Conservation (phyloP, 2,113 vertebrate genomes). For the Triplophysa siluroides region DNA sequence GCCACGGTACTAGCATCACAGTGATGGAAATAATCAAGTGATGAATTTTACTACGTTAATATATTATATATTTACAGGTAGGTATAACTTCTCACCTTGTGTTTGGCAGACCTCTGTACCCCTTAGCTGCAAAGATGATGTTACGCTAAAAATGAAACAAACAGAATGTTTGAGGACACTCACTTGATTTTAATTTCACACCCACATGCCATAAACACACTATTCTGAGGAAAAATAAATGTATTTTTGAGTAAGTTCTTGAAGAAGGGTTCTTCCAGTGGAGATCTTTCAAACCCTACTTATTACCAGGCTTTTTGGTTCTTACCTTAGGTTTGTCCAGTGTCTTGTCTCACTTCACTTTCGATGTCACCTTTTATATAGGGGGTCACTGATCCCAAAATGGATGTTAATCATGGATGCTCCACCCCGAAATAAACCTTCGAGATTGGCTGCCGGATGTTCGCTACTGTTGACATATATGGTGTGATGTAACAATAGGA, state of each 20-base stretch:
- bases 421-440: conserved; percentile 27
- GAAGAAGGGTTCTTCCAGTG: background rate
- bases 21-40: background rate
- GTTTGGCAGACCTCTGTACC: conserved; percentile 9
- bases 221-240: background rate
- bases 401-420: background rate
- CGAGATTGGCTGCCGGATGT: background rate
- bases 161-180: background rate
- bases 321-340: conserved; percentile 34
- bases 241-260: background rate
- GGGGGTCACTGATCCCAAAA: conserved; percentile 29
- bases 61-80: background rate
- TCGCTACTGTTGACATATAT: conserved; percentile 12
- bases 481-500: conserved; percentile 28
- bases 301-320: background rate
- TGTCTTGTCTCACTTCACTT: conserved; percentile 20
- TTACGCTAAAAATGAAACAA: background rate
- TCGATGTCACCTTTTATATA: conserved; percentile 23
- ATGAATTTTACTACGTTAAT: background rate
- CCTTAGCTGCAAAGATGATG: conserved; percentile 7
- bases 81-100: conserved; percentile 18
- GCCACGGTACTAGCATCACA: background rate
- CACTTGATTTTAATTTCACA: background rate
- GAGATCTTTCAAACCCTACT: background rate
- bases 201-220: no score